These are phyloP conservation scores for Corythaixoides concolor DNA, from an alignment of 2,113 vertebrate species.

Conservation along the genomic window DNA sequence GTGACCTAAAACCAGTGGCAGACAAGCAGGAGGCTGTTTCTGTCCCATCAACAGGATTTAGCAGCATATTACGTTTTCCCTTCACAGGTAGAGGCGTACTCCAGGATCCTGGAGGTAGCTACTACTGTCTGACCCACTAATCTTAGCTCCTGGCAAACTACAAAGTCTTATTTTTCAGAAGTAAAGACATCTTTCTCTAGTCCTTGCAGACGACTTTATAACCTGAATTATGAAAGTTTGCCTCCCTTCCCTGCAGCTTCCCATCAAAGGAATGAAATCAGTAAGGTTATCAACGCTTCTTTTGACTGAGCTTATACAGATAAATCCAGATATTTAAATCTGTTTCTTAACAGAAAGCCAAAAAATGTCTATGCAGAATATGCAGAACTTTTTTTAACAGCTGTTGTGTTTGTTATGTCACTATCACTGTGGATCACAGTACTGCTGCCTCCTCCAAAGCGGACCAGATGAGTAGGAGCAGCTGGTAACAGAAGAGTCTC, in stretches of 20 bases:
- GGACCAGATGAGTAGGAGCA: slow-evolving; percentile 26
- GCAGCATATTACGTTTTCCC: not conserved
- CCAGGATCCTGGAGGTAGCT: not conserved
- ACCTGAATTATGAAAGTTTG: not conserved
- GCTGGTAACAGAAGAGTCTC: not conserved
- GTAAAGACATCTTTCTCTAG: not conserved
- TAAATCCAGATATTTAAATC: slow-evolving; percentile 16
- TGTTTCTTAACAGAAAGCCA: slow-evolving; percentile 23
- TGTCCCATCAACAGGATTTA: not conserved
- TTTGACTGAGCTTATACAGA: not conserved
- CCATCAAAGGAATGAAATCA: not conserved
- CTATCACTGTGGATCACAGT: not conserved
- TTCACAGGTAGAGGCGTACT: not conserved
- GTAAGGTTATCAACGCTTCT: not conserved
- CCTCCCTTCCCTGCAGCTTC: not conserved
- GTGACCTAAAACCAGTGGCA: fast-evolving
- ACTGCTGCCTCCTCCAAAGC: not conserved
- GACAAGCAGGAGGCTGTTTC: not conserved
- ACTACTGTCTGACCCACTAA: not conserved
- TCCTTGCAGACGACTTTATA: not conserved
- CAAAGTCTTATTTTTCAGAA: not conserved
- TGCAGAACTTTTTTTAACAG: not conserved
- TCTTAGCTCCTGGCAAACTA: not conserved
- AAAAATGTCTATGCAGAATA: not conserved
- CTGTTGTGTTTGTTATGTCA: not conserved